Percentiles rank a stretch among this genome's conserved stretches.
phyloP scores from a whole-genome alignment of 2,113 vertebrate genomes.

The Pollimyrus isidori region DNA sequence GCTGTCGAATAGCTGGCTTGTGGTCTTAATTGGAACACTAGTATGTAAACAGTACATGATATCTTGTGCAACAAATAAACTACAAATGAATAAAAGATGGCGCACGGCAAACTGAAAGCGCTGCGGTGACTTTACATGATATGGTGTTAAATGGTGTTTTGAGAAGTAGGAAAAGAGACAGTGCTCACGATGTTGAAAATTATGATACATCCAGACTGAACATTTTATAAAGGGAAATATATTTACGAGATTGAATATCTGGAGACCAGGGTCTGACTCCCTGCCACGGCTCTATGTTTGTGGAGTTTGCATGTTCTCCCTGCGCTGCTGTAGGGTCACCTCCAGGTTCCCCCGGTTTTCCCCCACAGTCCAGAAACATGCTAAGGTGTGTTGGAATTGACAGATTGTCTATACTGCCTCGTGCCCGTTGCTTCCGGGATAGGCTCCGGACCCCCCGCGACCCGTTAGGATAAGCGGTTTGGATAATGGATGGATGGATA shows the following conservation, averaged over 20 bases:
- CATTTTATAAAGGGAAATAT: not conserved
- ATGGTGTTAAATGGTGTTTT: not conserved
- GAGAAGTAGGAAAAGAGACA: not conserved
- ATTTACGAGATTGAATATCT: not conserved
- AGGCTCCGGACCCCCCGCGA: no score
- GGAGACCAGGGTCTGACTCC: not conserved
- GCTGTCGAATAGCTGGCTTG: slow-evolving; percentile 58
- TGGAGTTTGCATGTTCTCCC: not conserved
- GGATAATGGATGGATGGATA: no score
- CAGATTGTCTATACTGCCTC: not conserved
- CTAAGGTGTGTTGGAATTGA: not conserved
- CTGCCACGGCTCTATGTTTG: not conserved
- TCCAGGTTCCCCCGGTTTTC: not conserved
- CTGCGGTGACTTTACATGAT: not conserved
- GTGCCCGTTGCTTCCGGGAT: no score
- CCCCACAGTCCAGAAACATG: not conserved
- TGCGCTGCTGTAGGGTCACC: not conserved
- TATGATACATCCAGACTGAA: not conserved
- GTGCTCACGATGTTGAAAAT: not conserved
- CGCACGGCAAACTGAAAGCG: slow-evolving; percentile 56
- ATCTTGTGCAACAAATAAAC: slow-evolving; percentile 69
- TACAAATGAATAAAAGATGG: slow-evolving; percentile 65
- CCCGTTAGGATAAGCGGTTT: no score
- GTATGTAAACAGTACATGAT: slow-evolving; percentile 65
- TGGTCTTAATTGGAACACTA: slow-evolving; percentile 66